These are phyloP conservation scores for Orthosia cruda DNA, from an alignment of 2,888 invertebrate genomes.

Conservation along the genomic window DNA sequence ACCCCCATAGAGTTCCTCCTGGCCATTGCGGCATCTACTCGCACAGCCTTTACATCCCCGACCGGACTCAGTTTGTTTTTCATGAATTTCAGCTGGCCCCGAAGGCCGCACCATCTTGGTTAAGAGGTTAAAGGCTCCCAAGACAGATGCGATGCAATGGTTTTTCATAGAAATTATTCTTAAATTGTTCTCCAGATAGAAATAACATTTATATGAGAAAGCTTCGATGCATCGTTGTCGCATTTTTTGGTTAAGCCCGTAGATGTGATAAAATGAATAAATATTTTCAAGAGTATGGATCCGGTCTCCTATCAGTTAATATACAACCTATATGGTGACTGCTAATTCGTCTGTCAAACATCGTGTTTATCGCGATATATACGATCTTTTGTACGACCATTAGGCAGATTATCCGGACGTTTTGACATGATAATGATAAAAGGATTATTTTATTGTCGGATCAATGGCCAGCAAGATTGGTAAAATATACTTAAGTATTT, in stretches of 20 bases:
- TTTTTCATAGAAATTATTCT: background rate
- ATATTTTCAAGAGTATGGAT: background rate
- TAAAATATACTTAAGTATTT: background rate
- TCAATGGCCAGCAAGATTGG: background rate
- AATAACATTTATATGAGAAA: background rate
- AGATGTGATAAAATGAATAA: background rate
- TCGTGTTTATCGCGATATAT: slow-evolving; percentile 12
- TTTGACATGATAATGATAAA: slow-evolving; percentile 15
- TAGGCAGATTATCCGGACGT: background rate
- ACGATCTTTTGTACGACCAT: slow-evolving; percentile 14
- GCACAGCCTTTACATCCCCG: background rate
- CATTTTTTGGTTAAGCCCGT: background rate
- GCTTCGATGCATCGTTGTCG: background rate
- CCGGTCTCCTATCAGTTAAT: slow-evolving; percentile 21
- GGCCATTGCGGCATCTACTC: background rate
- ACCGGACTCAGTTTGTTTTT: no score
- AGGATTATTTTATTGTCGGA: background rate
- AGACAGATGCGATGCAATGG: background rate
- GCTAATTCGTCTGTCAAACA: slow-evolving; percentile 8
- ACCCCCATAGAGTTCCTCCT: background rate
- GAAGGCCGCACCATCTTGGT: background rate
- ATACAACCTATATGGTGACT: background rate
- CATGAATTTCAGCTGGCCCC: background rate
- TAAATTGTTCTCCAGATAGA: background rate
- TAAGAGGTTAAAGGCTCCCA: background rate